Conservation (phyloP, 2,797 vertebrate genomes). For the Gadopsis marmoratus region DNA sequence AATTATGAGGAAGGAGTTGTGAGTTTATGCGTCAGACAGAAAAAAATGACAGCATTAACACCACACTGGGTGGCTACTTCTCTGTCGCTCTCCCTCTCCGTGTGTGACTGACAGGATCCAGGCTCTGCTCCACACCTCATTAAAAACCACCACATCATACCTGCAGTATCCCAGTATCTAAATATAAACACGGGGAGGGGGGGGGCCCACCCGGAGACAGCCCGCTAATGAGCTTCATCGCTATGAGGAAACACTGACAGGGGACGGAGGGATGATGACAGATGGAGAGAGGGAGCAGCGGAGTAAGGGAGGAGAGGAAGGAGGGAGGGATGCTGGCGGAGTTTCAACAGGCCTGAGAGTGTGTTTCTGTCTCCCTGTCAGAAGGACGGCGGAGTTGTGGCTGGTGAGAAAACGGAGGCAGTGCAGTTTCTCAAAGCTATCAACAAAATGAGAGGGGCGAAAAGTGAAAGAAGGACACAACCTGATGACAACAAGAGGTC, state of each 20-base stretch:
- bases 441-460: not conserved
- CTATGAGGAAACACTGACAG: slow-evolving; percentile 58
- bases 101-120: slow-evolving; percentile 67
- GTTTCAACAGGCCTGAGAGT: slow-evolving; percentile 39
- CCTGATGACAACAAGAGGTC: slow-evolving; percentile 34
- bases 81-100: slow-evolving; percentile 10
- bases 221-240: slow-evolving; percentile 77
- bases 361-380: slow-evolving; percentile 26
- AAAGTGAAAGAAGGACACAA: slow-evolving; percentile 1
- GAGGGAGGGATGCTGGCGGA: slow-evolving; percentile 21
- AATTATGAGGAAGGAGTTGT: slow-evolving; percentile 32
- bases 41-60: slow-evolving; percentile 30
- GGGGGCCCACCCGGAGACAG: slow-evolving; percentile 39
- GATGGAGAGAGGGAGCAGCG: slow-evolving; percentile 57
- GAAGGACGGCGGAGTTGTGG: slow-evolving; percentile 17
- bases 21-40: slow-evolving; percentile 31
- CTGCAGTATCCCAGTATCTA: slow-evolving; percentile 66
- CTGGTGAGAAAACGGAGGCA: slow-evolving; percentile 5
- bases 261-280: slow-evolving; percentile 65
- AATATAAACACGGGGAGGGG: slow-evolving; percentile 75
- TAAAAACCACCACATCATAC: slow-evolving; percentile 71
- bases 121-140: slow-evolving; percentile 62
- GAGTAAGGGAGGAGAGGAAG: slow-evolving; percentile 4
- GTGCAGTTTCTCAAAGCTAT: slow-evolving; percentile 10
- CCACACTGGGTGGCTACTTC: slow-evolving; percentile 32